Evolutionary conservation across 2,797 vertebrate genomes (phyloP).

Genomic region (Champsocephalus gunnari): DNA sequence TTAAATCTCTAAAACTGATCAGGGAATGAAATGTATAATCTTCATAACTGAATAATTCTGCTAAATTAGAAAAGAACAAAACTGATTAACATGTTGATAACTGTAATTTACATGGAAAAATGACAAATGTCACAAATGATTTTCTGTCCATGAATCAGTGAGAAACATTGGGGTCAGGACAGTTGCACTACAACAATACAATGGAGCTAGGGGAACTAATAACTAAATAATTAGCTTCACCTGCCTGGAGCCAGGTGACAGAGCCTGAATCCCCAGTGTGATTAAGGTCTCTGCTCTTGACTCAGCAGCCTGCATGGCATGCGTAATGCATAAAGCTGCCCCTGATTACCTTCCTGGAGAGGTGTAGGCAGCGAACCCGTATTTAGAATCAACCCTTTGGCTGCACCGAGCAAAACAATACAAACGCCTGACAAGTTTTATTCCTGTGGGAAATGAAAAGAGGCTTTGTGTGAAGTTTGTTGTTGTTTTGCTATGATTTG

Average conservation of each 20-base stretch:
- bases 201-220: constrained; percentile 36
- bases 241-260: constrained; percentile 56
- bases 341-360: constrained; percentile 40
- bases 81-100: background rate
- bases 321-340: constrained; percentile 48
- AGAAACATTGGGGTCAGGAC: constrained; percentile 6
- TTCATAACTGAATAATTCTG: background rate
- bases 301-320: constrained; percentile 41
- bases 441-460: constrained; percentile 41
- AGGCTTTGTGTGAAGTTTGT: constrained; percentile 41
- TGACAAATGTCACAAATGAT: background rate
- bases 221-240: constrained; percentile 57
- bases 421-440: constrained; percentile 47
- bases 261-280: constrained; percentile 52
- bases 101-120: constrained; percentile 13
- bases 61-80: background rate
- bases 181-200: constrained; percentile 23
- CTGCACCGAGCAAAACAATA: constrained; percentile 43
- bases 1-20: background rate
- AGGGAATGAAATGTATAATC: background rate
- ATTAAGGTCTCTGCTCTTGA: constrained; percentile 67
- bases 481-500: constrained; percentile 37
- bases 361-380: constrained; percentile 46
- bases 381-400: constrained; percentile 61
- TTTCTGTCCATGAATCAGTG: constrained; percentile 8